Base-by-base conservation (phyloP, 2,888 invertebrate genomes). In the Glaucopsyche alexis region DNA sequence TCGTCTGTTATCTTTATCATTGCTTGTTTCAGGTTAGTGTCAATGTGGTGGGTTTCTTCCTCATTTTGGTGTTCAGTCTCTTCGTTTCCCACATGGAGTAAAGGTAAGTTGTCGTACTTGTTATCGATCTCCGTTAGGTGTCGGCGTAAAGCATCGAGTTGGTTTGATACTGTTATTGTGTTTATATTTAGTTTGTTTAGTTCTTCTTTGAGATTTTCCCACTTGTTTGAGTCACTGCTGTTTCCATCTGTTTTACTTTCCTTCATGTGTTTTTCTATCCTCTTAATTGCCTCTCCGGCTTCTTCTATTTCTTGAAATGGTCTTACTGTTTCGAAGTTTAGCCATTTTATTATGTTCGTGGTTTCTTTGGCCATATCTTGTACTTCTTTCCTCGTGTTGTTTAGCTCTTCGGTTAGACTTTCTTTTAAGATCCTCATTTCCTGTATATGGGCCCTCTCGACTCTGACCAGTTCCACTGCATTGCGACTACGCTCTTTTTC, bases 31-130 rank as follows among this genome's bases (percentile, higher is more conserved):
- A n/a, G n/a, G n/a, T n/a, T n/a, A n/a, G n/a, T n/a, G n/a, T n/a
- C 2, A 1, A 1, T 29, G 2, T 2, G 2, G 29, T 29, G 1
- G 2, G 2, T 1, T 29, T 2, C 2, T 29, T 29, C 2, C 2
- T 29, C 2, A 2, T 29, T 2, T 29, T 29, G 29, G 2, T 29
- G n/a, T n/a, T n/a, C 2, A 29, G 1, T 29, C 2, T 29, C 29
- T 2, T 29, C 29, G 1, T 29, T 29, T 29, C 29, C 29, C 1
- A 29, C 2, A 2, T 29, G 29, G 1, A 29, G 29, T 29, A 29
- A 2, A 2, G 29, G 29, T 1, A 29, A 2, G 29, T 2, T 29
- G 1, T 29, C 29, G 29, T 29, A 29, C 2, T 29, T 29, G 1
- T 29, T 2, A 2, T 1, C 2, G 29, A 29, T 29, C 2, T 29